A percentile compares a stretch with the other conserved stretches of the same genome.
These are phyloP conservation scores for Varecia variegata DNA, from an alignment of 2,797 vertebrate genomes.

Conservation along the genomic window DNA sequence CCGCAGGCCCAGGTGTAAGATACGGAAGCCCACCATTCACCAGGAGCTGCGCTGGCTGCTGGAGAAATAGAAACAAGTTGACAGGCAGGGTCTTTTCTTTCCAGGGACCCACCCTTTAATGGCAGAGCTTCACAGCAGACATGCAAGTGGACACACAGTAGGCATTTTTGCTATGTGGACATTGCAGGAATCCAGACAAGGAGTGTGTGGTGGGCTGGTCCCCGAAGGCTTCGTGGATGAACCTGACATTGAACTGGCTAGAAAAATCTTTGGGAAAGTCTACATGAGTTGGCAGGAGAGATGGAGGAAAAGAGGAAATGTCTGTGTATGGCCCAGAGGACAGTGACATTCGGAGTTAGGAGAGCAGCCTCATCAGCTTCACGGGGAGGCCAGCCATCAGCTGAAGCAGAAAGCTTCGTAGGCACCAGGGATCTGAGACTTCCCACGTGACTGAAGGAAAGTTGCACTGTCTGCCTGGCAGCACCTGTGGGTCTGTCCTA, in stretches of 20 bases:
- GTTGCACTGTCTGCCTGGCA: neutral
- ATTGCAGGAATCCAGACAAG: neutral
- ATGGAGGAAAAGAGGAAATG: neutral
- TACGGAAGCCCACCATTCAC: neutral
- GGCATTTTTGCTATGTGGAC: neutral
- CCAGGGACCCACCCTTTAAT: neutral
- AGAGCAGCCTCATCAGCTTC: neutral
- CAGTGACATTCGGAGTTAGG: neutral
- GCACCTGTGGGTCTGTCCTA: neutral
- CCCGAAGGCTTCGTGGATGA: neutral
- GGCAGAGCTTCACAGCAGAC: neutral
- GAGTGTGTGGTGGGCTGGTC: neutral
- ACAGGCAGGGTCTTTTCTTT: neutral
- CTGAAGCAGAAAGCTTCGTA: neutral
- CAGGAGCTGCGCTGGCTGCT: neutral
- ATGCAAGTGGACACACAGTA: neutral
- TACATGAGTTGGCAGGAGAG: neutral
- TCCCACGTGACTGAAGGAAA: neutral
- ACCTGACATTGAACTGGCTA: neutral
- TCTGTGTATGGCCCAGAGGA: neutral
- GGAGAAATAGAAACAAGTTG: neutral
- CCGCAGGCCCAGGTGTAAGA: fast-evolving
- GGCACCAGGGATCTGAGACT: neutral
- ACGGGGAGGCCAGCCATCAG: neutral
- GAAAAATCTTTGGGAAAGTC: neutral